Evolutionary conservation across 53 echinoderm and acorn worm genomes (phyloP).

Genomic region (Zoroaster sp.): DNA sequence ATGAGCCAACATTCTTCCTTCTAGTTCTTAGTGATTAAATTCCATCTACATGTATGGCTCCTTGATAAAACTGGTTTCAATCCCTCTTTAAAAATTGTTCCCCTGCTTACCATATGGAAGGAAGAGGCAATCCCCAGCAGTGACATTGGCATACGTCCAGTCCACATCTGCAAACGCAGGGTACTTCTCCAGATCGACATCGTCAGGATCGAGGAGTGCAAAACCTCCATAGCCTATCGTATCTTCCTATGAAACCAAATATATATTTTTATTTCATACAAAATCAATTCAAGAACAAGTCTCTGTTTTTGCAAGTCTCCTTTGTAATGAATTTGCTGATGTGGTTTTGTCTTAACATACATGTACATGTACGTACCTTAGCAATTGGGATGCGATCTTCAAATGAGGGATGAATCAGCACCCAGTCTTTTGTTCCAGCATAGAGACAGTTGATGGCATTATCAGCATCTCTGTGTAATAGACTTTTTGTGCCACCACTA

Average conservation of each 20-base stretch:
- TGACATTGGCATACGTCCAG: constrained; percentile 84
- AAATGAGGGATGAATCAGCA: constrained; percentile 75
- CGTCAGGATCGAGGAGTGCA: constrained; percentile 79
- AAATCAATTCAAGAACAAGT: neutral
- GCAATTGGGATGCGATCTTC: constrained; percentile 72
- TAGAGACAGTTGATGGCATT: constrained; percentile 92
- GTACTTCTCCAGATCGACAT: constrained; percentile 68
- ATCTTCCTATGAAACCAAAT: constrained; percentile 59
- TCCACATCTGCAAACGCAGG: constrained; percentile 78
- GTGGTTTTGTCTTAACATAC: neutral
- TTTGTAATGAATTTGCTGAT: neutral
- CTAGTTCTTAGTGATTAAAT: neutral
- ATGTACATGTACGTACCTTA: neutral
- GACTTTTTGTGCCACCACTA: constrained; percentile 83
- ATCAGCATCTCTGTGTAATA: constrained; percentile 87
- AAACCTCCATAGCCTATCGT: constrained; percentile 79
- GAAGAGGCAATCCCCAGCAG: constrained; percentile 91
- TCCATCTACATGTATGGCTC: neutral
- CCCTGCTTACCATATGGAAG: constrained; percentile 76
- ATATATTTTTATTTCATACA: no score
- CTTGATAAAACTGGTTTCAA: neutral
- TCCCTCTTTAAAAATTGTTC: neutral
- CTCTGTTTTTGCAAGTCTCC: neutral
- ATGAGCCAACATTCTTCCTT: no score
- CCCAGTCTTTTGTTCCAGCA: constrained; percentile 92